Evolutionary conservation across 2,113 vertebrate species (phyloP).

Genomic region (Paralichthys olivaceus): DNA sequence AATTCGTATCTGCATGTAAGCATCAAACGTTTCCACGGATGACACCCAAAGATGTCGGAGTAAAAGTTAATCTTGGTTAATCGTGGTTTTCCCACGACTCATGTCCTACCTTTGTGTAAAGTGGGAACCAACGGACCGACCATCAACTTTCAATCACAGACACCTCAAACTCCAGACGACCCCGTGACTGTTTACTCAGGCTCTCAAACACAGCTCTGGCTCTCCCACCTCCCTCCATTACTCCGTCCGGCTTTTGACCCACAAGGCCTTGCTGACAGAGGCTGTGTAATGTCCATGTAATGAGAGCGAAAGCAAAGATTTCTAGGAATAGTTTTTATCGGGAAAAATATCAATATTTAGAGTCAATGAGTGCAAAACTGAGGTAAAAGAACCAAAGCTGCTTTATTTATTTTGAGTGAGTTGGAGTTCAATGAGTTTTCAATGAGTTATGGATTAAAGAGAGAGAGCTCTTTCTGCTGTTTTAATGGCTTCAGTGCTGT

Average conservation of each 20-base stretch:
- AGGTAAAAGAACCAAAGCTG: not conserved
- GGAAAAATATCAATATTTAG: conserved; percentile 11
- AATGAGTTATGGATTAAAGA: conserved; percentile 13
- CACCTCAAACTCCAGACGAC: conserved; percentile 74
- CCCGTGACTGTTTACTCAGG: conserved; percentile 73
- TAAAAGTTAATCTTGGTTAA: not conserved
- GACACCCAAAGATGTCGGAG: conserved; percentile 29
- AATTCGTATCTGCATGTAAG: conserved; percentile 22
- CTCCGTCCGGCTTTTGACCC: conserved; percentile 54
- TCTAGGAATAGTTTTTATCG: conserved; percentile 19
- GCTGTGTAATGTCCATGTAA: conserved; percentile 52
- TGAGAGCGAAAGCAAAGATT: conserved; percentile 36
- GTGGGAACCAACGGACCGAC: conserved; percentile 9
- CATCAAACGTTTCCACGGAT: conserved; percentile 10
- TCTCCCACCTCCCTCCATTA: conserved; percentile 55
- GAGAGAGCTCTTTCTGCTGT: not conserved
- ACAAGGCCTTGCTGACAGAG: conserved; percentile 51
- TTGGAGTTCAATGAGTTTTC: conserved; percentile 3
- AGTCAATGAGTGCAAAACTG: conserved; percentile 12
- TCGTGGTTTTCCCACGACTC: conserved; percentile 54
- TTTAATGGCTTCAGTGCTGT: not conserved
- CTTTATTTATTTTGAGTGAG: conserved; percentile 22
- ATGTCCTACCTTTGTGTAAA: conserved; percentile 8
- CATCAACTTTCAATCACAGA: conserved; percentile 59
- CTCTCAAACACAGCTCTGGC: conserved; percentile 64